Evolutionary conservation across 1,140 invertebrate species (phyloP), one percentile per base, ranked within the genome.

Genomic region (Gonioctena quinquepunctata): DNA sequence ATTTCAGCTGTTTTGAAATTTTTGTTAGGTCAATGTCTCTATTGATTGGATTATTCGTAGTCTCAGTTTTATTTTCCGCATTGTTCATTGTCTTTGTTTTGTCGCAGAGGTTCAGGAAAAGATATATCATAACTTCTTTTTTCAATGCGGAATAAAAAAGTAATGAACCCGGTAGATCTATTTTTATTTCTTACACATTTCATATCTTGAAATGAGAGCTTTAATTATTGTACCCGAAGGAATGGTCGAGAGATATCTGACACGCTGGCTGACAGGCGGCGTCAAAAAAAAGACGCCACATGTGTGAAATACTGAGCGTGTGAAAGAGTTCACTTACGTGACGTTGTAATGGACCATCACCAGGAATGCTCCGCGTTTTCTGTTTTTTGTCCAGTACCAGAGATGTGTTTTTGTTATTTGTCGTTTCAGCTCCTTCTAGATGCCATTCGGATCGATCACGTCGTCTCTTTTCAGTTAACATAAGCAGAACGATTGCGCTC

Each of bases 261-360:
- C 69, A 62, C 72, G 71, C 73, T 61, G 66, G 73, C 74, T 77
- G 76, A 75, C 76, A 76, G 70, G 68, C 69, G 61, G 64, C 33
- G 21, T 64, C 61, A 48, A 72, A 72, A 73, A 73, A 79, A 78
- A 77, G 65, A 77, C 49, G 66, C 69, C 65, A 68, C 74, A 75
- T 75, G 72, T 76, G 73, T 73, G 61, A 65, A 72, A 25, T 65
- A 56, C 65, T 66, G 63, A 77, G 68, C 76, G 78, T 77, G 78
- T 78, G 77, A 80, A 80, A 78, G 76, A 77, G 71, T 77, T 78
- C 33, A 68, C 62, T 71, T 69, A 74, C 70, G 60, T 72, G 73
- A 72, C 66, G 66, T 61, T 22, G 63, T 68, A 73, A 73, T 65
- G 68, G 60, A 63, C 57, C 68, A 64, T 73, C 62, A 66, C 68